Base-by-base conservation (phyloP, 2,888 invertebrate species). In the Drosophila macrospina region DNA sequence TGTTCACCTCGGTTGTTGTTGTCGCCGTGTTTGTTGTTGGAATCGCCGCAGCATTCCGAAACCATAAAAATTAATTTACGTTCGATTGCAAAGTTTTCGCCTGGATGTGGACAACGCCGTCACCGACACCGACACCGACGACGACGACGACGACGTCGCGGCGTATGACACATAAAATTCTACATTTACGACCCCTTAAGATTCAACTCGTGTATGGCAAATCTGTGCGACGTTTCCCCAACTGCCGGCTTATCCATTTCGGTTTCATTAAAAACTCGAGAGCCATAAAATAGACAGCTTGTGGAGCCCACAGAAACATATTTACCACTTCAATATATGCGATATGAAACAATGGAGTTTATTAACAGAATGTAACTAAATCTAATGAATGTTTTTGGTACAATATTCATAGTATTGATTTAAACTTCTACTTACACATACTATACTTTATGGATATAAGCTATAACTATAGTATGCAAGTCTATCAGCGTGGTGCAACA, bases 21-120 rank as follows among this genome's bases (percentile, higher is more conserved):
- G 8, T 28, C 28, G 28, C 28, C 28, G 28, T 8, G 28, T 28
- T 28, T 55, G 62, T 60, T 56, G 61, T 34, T 47, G 50, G 41
- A 52, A n/a, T 69, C 42, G 69, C 30, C 45, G 16, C 63, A 60
- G 26, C 37, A 61, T 13, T 55, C 55, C 62, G 30, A 47, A 55
- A 60, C 51, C 84, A 83, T 85, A 86, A 85, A 88, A 83, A 73
- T 86, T 80, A 85, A 88, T 85, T 85, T 85, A 88, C 78, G 80
- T 80, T 83, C 88, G 86, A 83, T 88, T 79, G 88, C 86, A 57
- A 75, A 75, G 66, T 74, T 83, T 84, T 79, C 83, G 81, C 71
- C 62, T 65, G 48, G 45, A 54, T 39, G 61, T 63, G 66, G 61
- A 60, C 45, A 66, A 55, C 55, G 44, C 51, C 15, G 45, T 28